phyloP scores from a whole-genome alignment of 2,797 vertebrate genomes.

The Thaleichthys pacificus region DNA sequence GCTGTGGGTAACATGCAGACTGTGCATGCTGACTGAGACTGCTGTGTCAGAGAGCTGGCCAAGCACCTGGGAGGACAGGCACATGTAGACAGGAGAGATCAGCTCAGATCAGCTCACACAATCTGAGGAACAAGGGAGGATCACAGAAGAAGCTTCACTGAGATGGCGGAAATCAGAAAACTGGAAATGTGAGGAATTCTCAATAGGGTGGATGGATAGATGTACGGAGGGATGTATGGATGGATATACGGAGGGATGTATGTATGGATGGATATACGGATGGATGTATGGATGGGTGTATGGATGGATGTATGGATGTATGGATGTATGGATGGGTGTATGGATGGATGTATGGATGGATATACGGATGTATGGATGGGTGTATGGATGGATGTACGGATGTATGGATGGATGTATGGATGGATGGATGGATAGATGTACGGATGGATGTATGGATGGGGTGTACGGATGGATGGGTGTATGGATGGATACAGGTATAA shows the following conservation, averaged over 20 bases:
- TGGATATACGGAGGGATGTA: not conserved
- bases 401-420: not conserved
- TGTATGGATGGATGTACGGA: not conserved
- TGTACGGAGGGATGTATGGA: too few species aligned
- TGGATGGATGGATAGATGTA: too few species aligned
- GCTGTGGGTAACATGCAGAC: not conserved
- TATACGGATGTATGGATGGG: not conserved
- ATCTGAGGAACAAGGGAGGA: too few species aligned
- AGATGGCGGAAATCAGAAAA: too few species aligned
- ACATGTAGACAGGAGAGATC: not conserved
- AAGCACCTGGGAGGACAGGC: not conserved
- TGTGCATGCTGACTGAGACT: not conserved
- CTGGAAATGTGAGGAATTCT: too few species aligned
- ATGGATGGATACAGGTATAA: not conserved
- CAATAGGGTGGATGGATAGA: not conserved
- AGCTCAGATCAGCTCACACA: too few species aligned
- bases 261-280: too few species aligned
- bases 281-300: not conserved
- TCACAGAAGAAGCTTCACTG: not conserved
- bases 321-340: not conserved
- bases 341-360: too few species aligned
- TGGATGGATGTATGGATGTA: too few species aligned
- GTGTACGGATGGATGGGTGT: not conserved
- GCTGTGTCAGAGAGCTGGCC: not conserved
- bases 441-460: not conserved